phyloP scores from a whole-genome alignment of 2,797 vertebrate genomes.

The Ataeniobius toweri region DNA sequence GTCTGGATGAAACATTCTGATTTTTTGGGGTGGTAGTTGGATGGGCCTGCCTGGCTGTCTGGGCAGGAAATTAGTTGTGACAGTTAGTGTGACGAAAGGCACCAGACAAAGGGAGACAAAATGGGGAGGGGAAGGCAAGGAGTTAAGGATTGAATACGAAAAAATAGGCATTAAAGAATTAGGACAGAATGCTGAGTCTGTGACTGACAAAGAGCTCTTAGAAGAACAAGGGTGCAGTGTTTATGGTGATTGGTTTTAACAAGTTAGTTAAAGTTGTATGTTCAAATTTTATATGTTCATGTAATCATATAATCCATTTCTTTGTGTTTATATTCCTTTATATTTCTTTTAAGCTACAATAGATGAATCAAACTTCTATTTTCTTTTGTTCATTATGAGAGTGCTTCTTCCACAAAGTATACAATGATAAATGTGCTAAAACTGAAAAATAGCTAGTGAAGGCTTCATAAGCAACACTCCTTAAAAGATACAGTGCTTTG shows the following conservation, averaged over 20 bases:
- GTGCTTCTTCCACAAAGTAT: not conserved
- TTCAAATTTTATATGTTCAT: conserved; percentile 17
- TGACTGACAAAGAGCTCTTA: conserved; percentile 40
- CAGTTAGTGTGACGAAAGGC: conserved; percentile 46
- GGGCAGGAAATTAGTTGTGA: conserved; percentile 50
- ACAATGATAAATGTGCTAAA: not conserved
- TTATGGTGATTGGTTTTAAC: conserved; percentile 26
- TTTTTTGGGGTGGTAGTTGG: conserved; percentile 40
- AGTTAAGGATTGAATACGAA: conserved; percentile 43
- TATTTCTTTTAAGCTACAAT: not conserved
- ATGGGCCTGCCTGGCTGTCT: conserved; percentile 54
- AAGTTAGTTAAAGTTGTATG: conserved; percentile 38
- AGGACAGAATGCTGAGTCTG: conserved; percentile 54
- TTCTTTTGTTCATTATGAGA: conserved; percentile 3
- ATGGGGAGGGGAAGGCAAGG: conserved; percentile 13
- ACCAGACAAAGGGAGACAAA: conserved; percentile 42
- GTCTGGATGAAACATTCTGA: conserved; percentile 51
- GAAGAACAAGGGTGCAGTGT: conserved; percentile 57
- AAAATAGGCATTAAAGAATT: conserved; percentile 35
- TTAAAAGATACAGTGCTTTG: not conserved
- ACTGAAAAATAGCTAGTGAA: not conserved
- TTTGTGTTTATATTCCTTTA: not conserved
- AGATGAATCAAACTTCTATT: not conserved
- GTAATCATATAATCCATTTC: not conserved
- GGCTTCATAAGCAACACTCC: not conserved